Conservation (phyloP, 1,140 invertebrate species). For the Armadillidium nasatum region DNA sequence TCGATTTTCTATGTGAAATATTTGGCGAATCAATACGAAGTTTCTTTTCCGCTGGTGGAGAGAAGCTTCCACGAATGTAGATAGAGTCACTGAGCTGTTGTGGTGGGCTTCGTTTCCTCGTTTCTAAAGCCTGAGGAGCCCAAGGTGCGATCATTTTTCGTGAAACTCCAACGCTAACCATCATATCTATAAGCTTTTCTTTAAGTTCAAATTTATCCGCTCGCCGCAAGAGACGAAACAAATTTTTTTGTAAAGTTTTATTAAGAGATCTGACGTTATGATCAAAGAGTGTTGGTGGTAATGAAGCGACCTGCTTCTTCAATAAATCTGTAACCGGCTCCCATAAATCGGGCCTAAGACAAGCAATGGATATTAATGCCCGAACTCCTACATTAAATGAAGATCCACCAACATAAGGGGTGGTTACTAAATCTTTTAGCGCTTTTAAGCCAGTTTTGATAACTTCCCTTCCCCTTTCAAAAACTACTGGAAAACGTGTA, state of each 20-base stretch:
- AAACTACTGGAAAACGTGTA: slow-evolving; percentile 28
- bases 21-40: background rate
- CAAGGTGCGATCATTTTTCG: background rate
- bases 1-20: background rate
- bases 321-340: background rate
- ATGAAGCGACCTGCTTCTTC: background rate
- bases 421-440: background rate
- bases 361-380: background rate
- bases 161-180: background rate
- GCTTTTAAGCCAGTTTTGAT: slow-evolving; percentile 10
- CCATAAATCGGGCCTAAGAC: background rate
- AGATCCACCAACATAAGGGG: background rate
- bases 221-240: background rate
- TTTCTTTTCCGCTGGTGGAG: background rate
- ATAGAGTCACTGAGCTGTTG: background rate
- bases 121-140: background rate
- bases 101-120: background rate
- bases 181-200: background rate
- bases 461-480: slow-evolving; percentile 16
- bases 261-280: background rate
- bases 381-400: background rate
- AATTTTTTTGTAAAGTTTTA: background rate
- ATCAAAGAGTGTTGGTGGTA: background rate
- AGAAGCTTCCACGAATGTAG: background rate
- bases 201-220: background rate